Conservation (phyloP, 2,888 invertebrate species). For the Eulithis prunata region DNA sequence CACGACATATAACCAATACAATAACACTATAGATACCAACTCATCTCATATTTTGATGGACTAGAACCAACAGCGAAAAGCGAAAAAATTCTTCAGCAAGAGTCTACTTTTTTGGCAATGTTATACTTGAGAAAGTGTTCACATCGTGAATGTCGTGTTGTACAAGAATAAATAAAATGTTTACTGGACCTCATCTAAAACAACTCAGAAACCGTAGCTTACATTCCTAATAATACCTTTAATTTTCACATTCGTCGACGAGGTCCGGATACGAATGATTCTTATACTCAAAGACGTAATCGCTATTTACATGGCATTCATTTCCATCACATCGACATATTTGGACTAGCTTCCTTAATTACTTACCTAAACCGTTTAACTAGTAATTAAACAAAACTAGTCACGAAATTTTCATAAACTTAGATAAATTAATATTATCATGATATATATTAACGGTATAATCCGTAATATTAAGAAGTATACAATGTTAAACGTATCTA, state of each 20-base stretch:
- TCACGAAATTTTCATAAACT: constrained; percentile 61
- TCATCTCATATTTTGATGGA: constrained; percentile 75
- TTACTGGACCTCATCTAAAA: constrained; percentile 42
- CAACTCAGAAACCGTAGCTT: constrained; percentile 33
- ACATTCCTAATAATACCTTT: constrained; percentile 48
- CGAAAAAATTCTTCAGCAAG: constrained; percentile 61
- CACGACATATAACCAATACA: constrained; percentile 60
- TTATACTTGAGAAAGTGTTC: constrained; percentile 49
- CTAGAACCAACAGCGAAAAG: constrained; percentile 80
- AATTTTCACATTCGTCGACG: constrained; percentile 48
- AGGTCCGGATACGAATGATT: constrained; percentile 44
- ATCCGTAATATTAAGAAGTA: constrained; percentile 60
- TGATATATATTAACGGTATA: constrained; percentile 61
- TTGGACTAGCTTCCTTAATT: constrained; percentile 84
- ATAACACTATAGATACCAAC: constrained; percentile 67
- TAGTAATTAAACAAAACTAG: constrained; percentile 82
- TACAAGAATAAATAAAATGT: constrained; percentile 41
- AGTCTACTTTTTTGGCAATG: constrained; percentile 63
- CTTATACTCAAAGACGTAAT: constrained; percentile 55
- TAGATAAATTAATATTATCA: constrained; percentile 52
- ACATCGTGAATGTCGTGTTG: constrained; percentile 48
- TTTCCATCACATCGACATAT: constrained; percentile 80
- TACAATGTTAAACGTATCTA: constrained; percentile 59
- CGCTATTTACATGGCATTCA: constrained; percentile 76
- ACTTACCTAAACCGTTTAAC: constrained; percentile 72